Percentiles rank a stretch among this genome's conserved stretches.
Conservation (phyloP, 1,140 invertebrate species). For the Brachionus angularis region DNA sequence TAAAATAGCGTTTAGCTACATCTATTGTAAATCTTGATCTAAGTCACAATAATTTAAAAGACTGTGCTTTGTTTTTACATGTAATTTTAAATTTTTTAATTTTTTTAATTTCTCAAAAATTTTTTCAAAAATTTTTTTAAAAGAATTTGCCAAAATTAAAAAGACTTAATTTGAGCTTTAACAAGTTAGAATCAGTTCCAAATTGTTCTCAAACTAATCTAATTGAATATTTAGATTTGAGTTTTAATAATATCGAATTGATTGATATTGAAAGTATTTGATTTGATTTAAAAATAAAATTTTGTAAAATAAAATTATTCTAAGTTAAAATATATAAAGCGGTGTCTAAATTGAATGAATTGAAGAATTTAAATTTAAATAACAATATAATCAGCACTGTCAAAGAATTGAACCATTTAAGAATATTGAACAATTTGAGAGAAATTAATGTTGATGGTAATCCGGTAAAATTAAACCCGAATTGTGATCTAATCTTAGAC, state of each 20-base stretch:
- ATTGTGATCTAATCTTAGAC: not conserved
- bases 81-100: not conserved
- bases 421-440: not conserved
- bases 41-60: conserved; percentile 25
- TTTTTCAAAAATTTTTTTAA: too few relatives aligned
- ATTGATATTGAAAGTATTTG: not conserved
- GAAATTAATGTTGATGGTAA: conserved; percentile 8
- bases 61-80: not conserved
- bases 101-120: not conserved
- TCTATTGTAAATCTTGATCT: conserved; percentile 18
- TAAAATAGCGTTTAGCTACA: not conserved
- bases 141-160: conserved; percentile 17
- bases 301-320: conserved; percentile 6
- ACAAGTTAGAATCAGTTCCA: conserved; percentile 1
- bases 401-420: not conserved
- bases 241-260: conserved; percentile 30
- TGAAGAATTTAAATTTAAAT: too few relatives aligned
- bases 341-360: too few relatives aligned
- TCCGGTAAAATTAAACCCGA: conserved; percentile 18
- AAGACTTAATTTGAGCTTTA: conserved; percentile 34
- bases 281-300: not conserved
- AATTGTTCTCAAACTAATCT: conserved; percentile 2
- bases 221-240: conserved; percentile 18
- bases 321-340: too few relatives aligned
- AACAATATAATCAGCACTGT: too few relatives aligned